Evolutionary conservation across 64 coral and sea anemone species (phyloP), one percentile per base, ranked within the genome.

Genomic region (Dendronephthya gigantea): DNA sequence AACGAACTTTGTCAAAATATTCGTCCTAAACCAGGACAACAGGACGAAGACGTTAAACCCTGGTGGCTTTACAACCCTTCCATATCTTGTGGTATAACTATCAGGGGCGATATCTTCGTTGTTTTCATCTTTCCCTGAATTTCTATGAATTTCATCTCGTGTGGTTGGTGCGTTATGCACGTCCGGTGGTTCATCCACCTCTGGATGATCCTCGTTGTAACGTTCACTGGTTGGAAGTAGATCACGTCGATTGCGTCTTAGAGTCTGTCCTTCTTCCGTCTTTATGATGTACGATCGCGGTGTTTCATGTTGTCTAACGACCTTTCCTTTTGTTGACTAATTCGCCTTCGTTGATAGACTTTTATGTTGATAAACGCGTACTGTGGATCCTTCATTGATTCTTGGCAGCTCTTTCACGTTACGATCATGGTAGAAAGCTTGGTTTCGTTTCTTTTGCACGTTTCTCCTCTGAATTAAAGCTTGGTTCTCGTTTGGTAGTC

Each of bases 151-250:
- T 74, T 74, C 3, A 28, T 74, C 32, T 11, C 68, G 0, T 74
- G 68, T 74, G 1, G 1, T 74, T 1, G 68, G 68, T 74, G 13
- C 68, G 13, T 74, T 28, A 30, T 74, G 22, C 68, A 27, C 32
- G 13, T 27, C 68, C 30, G 13, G n/a, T 19, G 68, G 25, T 74
- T 30, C 32, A 35, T 74, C 68, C 12, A 74, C 32, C 1, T 1
- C 68, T 30, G 68, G 68, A 30, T 30, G 1, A 35, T 74, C 9
- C 25, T 27, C 12, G n/a, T 12, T 74, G 30, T 1, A 74, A 27
- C n/a, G 68, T 74, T 74, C 68, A 12, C 32, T 74, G 22, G 68
- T 74, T 74, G n/a, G n/a, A 2, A 74, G 68, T 74, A 74, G 68
- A 74, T 74, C 68, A 25, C 68, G n/a, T 35, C 23, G n/a, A 29